Evolutionary conservation across 2,113 vertebrate genomes (phyloP).

Genomic region (Cynopterus brachyotis): DNA sequence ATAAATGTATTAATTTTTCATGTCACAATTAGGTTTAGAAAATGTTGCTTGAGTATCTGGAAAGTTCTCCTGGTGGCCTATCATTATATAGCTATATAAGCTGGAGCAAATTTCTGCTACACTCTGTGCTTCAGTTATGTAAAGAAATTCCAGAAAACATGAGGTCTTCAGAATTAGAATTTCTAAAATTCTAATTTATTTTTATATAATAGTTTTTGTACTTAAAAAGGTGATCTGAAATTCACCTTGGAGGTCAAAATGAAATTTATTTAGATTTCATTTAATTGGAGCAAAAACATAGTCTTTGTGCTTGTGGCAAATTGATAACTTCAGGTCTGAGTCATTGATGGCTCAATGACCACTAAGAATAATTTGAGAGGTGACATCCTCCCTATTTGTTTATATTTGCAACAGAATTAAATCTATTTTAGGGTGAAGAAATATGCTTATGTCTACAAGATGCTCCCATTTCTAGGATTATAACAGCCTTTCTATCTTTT

Average conservation of each 20-base stretch:
- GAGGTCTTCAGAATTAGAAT: neutral
- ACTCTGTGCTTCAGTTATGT: neutral
- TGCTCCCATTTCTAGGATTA: neutral
- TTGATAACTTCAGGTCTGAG: neutral
- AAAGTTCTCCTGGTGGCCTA: neutral
- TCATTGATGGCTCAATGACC: neutral
- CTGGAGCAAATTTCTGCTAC: neutral
- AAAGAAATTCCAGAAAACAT: neutral
- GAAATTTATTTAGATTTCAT: neutral
- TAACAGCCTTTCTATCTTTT: neutral
- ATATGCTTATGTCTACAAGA: neutral
- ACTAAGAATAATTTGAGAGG: neutral
- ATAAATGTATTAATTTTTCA: neutral
- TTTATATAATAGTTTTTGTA: neutral
- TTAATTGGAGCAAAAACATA: neutral
- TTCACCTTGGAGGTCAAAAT: slow-evolving; percentile 3
- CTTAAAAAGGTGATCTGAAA: neutral
- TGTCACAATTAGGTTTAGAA: neutral
- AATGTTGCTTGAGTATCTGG: neutral
- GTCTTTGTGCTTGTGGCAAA: neutral
- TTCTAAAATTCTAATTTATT: neutral
- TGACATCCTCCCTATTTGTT: neutral
- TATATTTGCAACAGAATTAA: neutral
- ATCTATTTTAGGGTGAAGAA: neutral
- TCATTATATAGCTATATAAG: neutral